Base-by-base conservation (phyloP, 2,797 vertebrate genomes). In the Tenualosa ilisha region DNA sequence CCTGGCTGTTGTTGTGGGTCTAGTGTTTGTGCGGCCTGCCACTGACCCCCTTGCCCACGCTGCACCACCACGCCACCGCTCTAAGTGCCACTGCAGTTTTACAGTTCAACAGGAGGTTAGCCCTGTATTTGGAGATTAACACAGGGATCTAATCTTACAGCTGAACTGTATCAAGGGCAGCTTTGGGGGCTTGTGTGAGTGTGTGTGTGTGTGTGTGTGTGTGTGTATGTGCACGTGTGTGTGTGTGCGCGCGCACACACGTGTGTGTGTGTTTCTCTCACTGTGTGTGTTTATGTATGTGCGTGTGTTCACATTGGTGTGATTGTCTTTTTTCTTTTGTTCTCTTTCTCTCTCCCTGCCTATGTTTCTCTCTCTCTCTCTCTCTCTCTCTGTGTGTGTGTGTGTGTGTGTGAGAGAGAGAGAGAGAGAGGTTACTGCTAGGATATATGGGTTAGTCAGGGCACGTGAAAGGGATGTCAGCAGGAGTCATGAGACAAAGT, bases 111-210 rank as follows among this genome's bases (percentile, higher is more conserved):
- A 37, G 37, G 68, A 43, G 68, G 68, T 75, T 75, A 75, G 40
- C 68, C 68, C 31, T 75, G 68, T 75, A 40, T 75, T 75, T 75
- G 68, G 68, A 75, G 68, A 75, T 75, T 75, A 75, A 43, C 68
- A 75, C 68, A 11, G 68, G 8, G 31, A 40, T 75, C 68, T 75
- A 75, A 75, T 75, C 68, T 75, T 75, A 75, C 68, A 40, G 68
- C 68, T 40, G 31, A 15, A 75, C 68, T 12, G 31, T 75, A 75
- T 75, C 68, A 40, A 40, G 68, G 68, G 68, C 68, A 20, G 68
- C 68, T 75, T 75, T 75, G 31, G 68, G 68, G 68, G 15, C 68
- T 75, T 75, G 68, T 40, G 15, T 75, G 68, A 40, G 31, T 75
- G 68, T 40, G 68, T 43, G 15, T 20, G 31, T 40, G 68, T 75